Base-by-base conservation (phyloP, 2,113 vertebrate species). In the Arenaria interpres region DNA sequence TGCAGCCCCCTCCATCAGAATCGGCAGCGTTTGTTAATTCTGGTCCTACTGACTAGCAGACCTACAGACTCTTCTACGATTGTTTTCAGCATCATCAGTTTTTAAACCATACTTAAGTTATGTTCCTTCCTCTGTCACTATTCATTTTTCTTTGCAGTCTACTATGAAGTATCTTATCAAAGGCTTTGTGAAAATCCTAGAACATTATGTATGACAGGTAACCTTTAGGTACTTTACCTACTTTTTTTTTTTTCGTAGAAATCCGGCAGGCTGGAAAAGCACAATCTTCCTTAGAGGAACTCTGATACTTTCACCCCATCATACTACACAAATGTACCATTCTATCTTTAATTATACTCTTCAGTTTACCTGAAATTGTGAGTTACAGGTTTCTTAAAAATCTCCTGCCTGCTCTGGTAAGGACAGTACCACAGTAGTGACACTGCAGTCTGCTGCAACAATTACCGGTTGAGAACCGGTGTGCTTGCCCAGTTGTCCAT, bases 151-250 rank as follows among this genome's bases (percentile, higher is more conserved):
- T 77, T 93, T 56, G 18, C 57, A 85, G 69, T 32, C 33, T 67
- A 33, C 68, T 62, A 76, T 16, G 39, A 93, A 80, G n/a, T 90
- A 84, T 35, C 32, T 74, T 90, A 81, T 79, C 64, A 86, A 91
- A 93, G 67, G 51, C 82, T 84, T 90, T 95, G 77, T 90, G 73
- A 86, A 93, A 88, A 73, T 81, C 76, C 64, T 79, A 69, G 41
- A 86, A 90, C 50, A 78, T 88, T 59, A 43, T 41, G 28, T 75
- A 80, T 94, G 92, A 73, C 67, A 93, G 88, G 56, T 67, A 81
- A 88, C 71, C 82, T 93, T 95, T 83, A 69, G 13, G 8, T 72
- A 86, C 30, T 90, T 92, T 22, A 81, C 68, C 60, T 41, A 64
- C 19, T 23, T 83, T 76, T 63, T 74, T 76, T 48, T 33, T 21